Evolutionary conservation across 2,797 vertebrate genomes (phyloP).

Genomic region (Dendrocincla fuliginosa): DNA sequence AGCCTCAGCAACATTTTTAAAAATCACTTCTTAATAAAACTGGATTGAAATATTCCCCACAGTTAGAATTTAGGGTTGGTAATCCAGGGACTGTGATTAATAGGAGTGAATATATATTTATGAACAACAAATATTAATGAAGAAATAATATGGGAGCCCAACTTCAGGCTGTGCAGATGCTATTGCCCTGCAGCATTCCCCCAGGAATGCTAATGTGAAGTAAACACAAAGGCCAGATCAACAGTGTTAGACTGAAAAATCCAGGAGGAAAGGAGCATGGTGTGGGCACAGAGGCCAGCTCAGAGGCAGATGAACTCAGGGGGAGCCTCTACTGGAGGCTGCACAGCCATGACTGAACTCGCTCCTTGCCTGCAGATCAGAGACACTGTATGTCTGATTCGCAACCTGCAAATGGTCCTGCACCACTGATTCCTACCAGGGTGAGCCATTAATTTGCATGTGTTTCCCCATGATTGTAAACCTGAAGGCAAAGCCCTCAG

Average conservation of each 20-base stretch:
- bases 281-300: not conserved
- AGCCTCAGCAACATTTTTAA: constrained; percentile 55
- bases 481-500: not conserved
- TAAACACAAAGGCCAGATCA: not conserved
- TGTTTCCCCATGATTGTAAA: constrained; percentile 3
- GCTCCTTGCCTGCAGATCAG: not conserved
- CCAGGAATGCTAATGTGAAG: not conserved
- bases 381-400: fast-evolving
- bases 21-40: constrained; percentile 63
- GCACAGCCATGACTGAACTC: fast-evolving
- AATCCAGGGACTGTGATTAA: constrained; percentile 47
- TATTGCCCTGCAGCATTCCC: not conserved
- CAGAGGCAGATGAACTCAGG: fast-evolving
- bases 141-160: not conserved
- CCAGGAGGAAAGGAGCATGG: not conserved
- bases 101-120: not conserved
- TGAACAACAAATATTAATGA: constrained; percentile 43
- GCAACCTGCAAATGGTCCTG: not conserved
- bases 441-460: not conserved
- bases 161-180: not conserved
- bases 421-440: not conserved
- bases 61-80: constrained; percentile 17
- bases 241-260: not conserved
- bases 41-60: constrained; percentile 41
- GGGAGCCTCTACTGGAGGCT: not conserved